Evolutionary conservation across 2,113 vertebrate species (phyloP).

Genomic region (Nansenia antarctica): DNA sequence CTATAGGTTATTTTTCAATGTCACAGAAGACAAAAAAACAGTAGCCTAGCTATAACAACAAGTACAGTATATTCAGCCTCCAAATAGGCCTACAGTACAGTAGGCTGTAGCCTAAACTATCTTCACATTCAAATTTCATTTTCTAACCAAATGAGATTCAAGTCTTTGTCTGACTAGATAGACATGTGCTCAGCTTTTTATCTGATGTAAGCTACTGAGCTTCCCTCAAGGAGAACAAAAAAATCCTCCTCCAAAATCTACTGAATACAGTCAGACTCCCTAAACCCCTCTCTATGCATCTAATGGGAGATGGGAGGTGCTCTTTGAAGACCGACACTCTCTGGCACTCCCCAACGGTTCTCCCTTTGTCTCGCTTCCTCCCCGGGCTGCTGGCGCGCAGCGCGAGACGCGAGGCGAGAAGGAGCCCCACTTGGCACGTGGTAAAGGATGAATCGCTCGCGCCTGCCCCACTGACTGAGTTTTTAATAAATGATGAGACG

Average conservation of each 20-base stretch:
- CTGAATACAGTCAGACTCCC: not conserved
- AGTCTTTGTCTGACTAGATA: conserved; percentile 35
- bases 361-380: conserved; percentile 55
- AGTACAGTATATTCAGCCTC: too few relatives aligned
- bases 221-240: conserved; percentile 14
- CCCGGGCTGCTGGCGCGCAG: conserved; percentile 40
- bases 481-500: conserved; percentile 83
- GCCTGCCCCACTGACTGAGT: conserved; percentile 82
- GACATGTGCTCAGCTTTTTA: conserved; percentile 14
- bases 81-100: too few relatives aligned
- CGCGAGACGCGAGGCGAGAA: conserved; percentile 35
- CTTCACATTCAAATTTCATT: too few relatives aligned
- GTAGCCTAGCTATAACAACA: too few relatives aligned
- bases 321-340: conserved; percentile 17
- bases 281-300: conserved; percentile 26
- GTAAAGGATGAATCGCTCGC: conserved; percentile 62
- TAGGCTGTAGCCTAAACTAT: too few relatives aligned
- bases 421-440: conserved; percentile 64
- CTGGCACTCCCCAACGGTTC: conserved; percentile 11
- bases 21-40: too few relatives aligned
- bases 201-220: conserved; percentile 31
- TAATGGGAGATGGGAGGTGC: conserved; percentile 35
- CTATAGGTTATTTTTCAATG: too few relatives aligned
- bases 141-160: conserved; percentile 40
- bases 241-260: conserved; percentile 15